Percentiles rank a stretch among this genome's conserved stretches.
Conservation (phyloP, 2,888 invertebrate species). For the Drosophila affinis region DNA sequence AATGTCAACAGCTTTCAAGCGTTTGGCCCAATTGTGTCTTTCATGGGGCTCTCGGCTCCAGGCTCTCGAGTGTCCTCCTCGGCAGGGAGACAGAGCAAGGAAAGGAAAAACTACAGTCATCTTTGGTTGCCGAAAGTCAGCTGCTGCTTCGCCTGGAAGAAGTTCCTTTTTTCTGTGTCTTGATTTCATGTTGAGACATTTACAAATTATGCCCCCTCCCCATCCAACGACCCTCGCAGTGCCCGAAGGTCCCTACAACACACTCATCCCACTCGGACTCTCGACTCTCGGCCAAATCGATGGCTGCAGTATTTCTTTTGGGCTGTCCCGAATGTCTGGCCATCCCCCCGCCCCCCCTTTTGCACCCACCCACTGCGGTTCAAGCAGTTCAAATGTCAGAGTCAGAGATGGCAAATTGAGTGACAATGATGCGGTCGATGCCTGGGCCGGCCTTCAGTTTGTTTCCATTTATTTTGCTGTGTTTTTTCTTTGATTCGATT, state of each 20-base stretch:
- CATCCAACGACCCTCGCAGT: not conserved
- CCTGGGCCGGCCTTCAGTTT: conserved; percentile 14
- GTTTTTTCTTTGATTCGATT: conserved; percentile 6
- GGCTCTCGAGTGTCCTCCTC: not conserved
- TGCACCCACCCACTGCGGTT: conserved; percentile 24
- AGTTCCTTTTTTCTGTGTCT: conserved; percentile 49
- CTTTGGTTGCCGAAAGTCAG: conserved; percentile 20
- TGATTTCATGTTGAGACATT: conserved; percentile 71
- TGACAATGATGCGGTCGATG: conserved; percentile 65
- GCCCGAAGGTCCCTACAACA: conserved; percentile 25
- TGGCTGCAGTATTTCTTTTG: conserved; percentile 31
- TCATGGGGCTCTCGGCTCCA: conserved; percentile 11
- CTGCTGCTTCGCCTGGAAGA: conserved; percentile 23
- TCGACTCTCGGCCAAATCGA: conserved; percentile 24
- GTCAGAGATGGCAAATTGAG: conserved; percentile 46
- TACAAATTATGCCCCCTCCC: conserved; percentile 63
- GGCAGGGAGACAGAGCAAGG: not conserved
- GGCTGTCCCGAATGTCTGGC: conserved; percentile 31
- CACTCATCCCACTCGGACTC: not conserved
- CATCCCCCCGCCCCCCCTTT: not conserved
- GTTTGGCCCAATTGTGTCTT: conserved; percentile 63
- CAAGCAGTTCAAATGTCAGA: conserved; percentile 65
- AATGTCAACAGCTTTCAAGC: conserved; percentile 67
- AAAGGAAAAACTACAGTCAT: conserved; percentile 16
- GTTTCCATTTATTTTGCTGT: conserved; percentile 6